Conservation (phyloP, 1,140 invertebrate genomes). For the Bombus breviceps region DNA sequence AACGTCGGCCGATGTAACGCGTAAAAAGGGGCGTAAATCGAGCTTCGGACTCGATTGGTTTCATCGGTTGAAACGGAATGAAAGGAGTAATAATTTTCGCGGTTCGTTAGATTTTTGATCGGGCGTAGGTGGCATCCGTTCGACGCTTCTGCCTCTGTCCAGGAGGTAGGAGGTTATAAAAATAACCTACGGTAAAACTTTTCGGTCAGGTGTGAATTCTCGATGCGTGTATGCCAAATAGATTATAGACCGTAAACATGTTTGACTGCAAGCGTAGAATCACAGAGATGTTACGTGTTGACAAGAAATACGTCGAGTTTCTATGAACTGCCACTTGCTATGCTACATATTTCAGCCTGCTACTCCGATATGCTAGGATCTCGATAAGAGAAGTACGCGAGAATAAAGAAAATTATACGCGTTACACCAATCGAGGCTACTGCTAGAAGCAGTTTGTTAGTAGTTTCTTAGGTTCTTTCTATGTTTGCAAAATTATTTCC, state of each 20-base stretch:
- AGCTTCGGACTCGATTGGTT: neutral
- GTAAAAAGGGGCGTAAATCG: neutral
- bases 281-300: neutral
- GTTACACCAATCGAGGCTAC: neutral
- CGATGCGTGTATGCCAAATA: too few relatives aligned
- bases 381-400: neutral
- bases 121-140: neutral
- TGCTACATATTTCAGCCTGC: neutral
- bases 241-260: neutral
- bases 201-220: neutral
- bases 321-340: neutral
- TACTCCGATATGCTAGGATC: neutral
- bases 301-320: neutral
- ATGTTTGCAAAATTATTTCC: neutral
- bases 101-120: neutral
- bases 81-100: neutral
- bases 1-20: conserved; percentile 2
- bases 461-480: neutral
- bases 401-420: too few relatives aligned
- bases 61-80: neutral
- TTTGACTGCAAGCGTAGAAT: too few relatives aligned
- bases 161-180: too few relatives aligned
- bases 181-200: neutral
- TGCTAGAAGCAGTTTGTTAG: neutral
- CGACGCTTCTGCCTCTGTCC: neutral